A percentile compares a stretch with the other conserved stretches of the same genome.
Conservation (phyloP, 1,140 invertebrate species). For the Parasteatoda tepidariorum region DNA sequence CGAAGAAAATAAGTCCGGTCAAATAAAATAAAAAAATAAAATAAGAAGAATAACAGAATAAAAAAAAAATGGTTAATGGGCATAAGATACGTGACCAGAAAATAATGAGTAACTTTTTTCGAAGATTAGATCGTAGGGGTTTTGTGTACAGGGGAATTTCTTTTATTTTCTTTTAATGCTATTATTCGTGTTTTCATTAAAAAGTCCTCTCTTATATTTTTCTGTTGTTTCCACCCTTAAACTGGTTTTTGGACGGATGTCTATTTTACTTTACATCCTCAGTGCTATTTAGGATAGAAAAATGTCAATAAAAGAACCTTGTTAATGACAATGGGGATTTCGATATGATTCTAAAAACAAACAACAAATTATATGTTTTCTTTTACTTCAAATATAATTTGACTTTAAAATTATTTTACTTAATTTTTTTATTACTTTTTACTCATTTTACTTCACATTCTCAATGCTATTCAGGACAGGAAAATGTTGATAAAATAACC, state of each 20-base stretch:
- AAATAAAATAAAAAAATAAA: background rate
- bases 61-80: background rate
- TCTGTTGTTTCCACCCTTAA: background rate
- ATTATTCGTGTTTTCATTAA: background rate
- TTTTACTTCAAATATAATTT: no score
- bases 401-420: no score
- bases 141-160: background rate
- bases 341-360: no score
- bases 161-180: background rate
- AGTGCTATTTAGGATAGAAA: background rate
- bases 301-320: background rate
- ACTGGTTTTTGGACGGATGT: background rate
- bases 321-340: background rate
- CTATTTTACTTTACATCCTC: background rate
- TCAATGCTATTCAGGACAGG: no score
- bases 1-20: background rate
- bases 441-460: no score
- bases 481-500: no score
- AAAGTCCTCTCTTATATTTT: background rate
- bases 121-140: background rate
- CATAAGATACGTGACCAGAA: background rate
- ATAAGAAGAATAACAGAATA: background rate
- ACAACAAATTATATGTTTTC: no score
- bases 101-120: background rate
- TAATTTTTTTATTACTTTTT: no score